Evolutionary conservation across 2,888 invertebrate species (phyloP), one percentile per base, ranked within the genome.

Genomic region (Drosophila mulleri): DNA sequence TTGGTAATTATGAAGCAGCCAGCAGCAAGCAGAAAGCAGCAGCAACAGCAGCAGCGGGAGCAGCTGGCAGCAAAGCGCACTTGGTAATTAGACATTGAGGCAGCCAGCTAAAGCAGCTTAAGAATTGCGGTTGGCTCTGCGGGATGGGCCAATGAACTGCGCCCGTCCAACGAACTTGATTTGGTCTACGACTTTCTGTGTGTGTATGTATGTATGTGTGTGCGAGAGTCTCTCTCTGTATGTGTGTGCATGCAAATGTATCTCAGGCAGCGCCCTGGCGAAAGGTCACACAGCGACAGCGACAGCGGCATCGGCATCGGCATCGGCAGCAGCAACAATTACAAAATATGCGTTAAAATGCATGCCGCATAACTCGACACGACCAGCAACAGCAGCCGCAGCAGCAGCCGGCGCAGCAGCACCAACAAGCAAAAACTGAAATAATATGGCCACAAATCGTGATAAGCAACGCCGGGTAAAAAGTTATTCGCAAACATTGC

Each of bases 361-460:
- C 85, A 87, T 83, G 82, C 87, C 79, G 79, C 79, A 81, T 74
- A 84, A 84, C 83, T 84, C 84, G 80, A 86, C 83, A 87, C 85
- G 85, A 86, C 83, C 73, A 65, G 63, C 67, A 62, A 62, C 67
- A 72, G 37, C 67, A 66, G n/a, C 59, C 48, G 29, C 66, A 60
- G 45, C 61, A 47, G 32, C 63, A 57, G 39, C 66, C 35, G 56
- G 62, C 54, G 59, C 72, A 72, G 63, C 72, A 65, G 44, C 78
- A 29, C 29, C 29, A 79, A 63, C 73, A 70, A 80, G 65, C 44
- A 80, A 73, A 78, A 85, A 79, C 83, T 81, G 79, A 88, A 86
- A 86, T 88, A 87, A 88, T 87, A 88, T 88, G 86, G 78, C 88
- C 79, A 84, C 88, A 86, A 87, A 87, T 87, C 88, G 87, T 87